A percentile compares a stretch with the other conserved stretches of the same genome.
Evolutionary conservation across 2,888 invertebrate genomes (phyloP).

Genomic region (Linyphia triangularis): DNA sequence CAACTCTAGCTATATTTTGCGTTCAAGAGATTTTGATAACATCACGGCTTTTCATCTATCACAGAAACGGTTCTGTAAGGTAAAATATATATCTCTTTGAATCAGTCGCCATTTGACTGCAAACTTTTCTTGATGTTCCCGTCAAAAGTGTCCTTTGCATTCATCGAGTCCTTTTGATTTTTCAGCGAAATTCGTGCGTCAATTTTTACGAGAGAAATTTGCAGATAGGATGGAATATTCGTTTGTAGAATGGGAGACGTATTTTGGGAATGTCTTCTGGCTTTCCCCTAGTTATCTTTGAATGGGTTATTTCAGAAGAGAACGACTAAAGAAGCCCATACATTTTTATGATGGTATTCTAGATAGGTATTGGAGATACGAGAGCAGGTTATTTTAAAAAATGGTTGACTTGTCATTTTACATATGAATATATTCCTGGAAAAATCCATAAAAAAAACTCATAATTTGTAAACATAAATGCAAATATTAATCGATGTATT

Average conservation of each 20-base stretch:
- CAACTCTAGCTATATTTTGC: background rate
- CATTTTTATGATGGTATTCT: no score
- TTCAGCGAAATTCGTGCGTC: no score
- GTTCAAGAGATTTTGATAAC: background rate
- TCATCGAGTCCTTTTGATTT: background rate
- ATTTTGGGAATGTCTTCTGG: background rate
- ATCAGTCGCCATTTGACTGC: background rate
- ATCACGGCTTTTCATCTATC: background rate
- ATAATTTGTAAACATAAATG: no score
- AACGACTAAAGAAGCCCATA: background rate
- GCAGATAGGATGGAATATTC: background rate
- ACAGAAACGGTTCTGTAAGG: background rate
- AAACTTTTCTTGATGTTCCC: background rate
- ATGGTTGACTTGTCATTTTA: no score
- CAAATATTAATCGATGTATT: no score
- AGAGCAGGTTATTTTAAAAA: no score
- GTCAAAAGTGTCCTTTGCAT: background rate
- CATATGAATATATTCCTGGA: no score
- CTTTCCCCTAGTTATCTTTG: background rate
- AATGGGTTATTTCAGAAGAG: background rate
- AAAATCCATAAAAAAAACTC: no score
- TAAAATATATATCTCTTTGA: no score
- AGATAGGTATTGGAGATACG: no score
- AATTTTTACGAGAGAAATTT: background rate
- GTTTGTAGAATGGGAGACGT: background rate